These are phyloP conservation scores for Pogonomyrmex californicus DNA, from an alignment of 1,140 invertebrate genomes.

Conservation along the genomic window DNA sequence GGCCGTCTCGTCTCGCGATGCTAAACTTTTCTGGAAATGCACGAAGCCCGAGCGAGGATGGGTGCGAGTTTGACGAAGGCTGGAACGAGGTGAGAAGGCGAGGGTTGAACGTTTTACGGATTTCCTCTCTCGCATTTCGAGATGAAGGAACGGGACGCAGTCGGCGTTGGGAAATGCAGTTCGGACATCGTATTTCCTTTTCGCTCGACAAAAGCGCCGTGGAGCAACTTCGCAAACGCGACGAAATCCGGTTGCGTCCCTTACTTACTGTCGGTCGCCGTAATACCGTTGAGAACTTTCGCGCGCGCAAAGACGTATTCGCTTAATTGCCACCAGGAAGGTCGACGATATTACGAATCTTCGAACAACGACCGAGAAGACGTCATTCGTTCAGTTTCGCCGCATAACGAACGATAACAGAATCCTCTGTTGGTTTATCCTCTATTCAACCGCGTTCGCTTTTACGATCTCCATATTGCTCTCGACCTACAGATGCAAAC, in stretches of 20 bases:
- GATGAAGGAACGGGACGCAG: neutral
- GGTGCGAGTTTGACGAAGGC: constrained; percentile 26
- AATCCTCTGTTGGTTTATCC: constrained; percentile 29
- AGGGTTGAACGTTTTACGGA: constrained; percentile 42
- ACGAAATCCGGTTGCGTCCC: constrained; percentile 44
- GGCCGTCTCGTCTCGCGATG: constrained; percentile 36
- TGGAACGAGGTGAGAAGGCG: constrained; percentile 42
- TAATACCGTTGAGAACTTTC: constrained; percentile 60
- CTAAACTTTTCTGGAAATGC: constrained; percentile 66
- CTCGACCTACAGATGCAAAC: neutral
- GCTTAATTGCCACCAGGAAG: constrained; percentile 63
- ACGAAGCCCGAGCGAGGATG: constrained; percentile 36
- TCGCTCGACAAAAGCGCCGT: constrained; percentile 34
- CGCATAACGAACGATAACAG: constrained; percentile 43
- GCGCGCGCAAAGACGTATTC: constrained; percentile 31
- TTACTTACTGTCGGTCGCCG: constrained; percentile 47
- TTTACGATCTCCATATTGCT: neutral
- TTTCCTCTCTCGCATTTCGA: constrained; percentile 19
- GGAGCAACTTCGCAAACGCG: constrained; percentile 41
- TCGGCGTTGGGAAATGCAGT: constrained; percentile 38
- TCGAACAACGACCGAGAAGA: neutral
- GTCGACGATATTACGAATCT: constrained; percentile 16
- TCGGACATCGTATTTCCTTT: constrained; percentile 58
- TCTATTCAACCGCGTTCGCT: constrained; percentile 34
- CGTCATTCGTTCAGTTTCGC: neutral